A percentile compares a stretch with the other conserved stretches of the same genome.
phyloP scores from a whole-genome alignment of 1,140 invertebrate genomes.

The Bombus superbus region DNA sequence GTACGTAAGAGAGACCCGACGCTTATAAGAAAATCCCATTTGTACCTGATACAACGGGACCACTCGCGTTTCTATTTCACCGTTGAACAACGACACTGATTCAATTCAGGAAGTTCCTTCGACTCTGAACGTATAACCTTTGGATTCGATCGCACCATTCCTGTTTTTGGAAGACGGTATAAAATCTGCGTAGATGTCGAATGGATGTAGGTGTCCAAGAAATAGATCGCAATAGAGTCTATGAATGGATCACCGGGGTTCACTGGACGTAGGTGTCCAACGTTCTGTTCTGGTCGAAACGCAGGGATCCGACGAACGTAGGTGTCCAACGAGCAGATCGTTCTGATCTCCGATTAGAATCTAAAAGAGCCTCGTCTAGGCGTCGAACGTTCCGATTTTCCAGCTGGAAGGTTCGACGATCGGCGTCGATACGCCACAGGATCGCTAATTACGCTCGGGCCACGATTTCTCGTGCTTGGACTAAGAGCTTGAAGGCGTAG shows the following conservation, averaged over 20 bases:
- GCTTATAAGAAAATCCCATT: too few relatives aligned
- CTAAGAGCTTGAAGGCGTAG: slow-evolving; percentile 5
- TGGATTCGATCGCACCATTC: not conserved
- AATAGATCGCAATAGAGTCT: slow-evolving; percentile 3
- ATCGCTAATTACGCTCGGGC: slow-evolving; percentile 21
- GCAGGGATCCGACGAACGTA: slow-evolving; percentile 11
- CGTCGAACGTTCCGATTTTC: slow-evolving; percentile 10
- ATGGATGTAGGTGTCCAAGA: slow-evolving; percentile 19
- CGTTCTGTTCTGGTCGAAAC: not conserved
- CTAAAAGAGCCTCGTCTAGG: not conserved
- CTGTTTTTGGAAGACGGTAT: slow-evolving; percentile 2
- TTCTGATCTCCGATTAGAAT: not conserved
- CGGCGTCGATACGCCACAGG: not conserved
- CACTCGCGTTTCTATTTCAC: not conserved
- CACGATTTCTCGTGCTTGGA: not conserved
- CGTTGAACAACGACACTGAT: not conserved
- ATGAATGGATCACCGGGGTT: not conserved
- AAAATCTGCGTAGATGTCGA: not conserved
- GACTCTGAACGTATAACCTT: not conserved
- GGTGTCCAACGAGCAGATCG: slow-evolving; percentile 16
- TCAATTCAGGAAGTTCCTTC: not conserved
- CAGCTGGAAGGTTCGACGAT: slow-evolving; percentile 2
- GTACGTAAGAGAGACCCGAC: too few relatives aligned
- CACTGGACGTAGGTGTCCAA: slow-evolving; percentile 22
- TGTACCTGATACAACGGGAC: too few relatives aligned